Conservation (phyloP, 2,888 invertebrate genomes). For the Teleiodes luculella region DNA sequence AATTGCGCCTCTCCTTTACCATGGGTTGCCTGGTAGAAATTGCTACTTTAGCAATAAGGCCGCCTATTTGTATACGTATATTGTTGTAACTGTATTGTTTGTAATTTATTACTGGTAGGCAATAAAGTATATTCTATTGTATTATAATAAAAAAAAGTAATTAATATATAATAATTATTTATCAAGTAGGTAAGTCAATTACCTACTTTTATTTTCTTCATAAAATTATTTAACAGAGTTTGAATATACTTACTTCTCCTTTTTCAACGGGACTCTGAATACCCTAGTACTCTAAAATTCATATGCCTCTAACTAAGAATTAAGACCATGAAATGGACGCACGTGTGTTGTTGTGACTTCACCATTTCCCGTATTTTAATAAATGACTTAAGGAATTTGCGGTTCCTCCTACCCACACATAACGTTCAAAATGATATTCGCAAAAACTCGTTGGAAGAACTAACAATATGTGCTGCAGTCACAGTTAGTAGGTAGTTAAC, state of each 20-base stretch:
- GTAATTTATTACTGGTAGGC: too few relatives aligned
- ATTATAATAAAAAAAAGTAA: too few relatives aligned
- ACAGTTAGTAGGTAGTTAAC: constrained; percentile 10
- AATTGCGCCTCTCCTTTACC: too few relatives aligned
- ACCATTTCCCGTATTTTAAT: constrained; percentile 2
- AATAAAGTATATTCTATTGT: too few relatives aligned
- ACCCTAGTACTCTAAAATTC: not conserved
- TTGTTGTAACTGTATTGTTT: too few relatives aligned
- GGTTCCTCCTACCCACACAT: not conserved
- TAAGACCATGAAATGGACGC: not conserved
- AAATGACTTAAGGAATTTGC: not conserved
- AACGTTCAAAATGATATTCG: not conserved
- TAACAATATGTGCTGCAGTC: not conserved
- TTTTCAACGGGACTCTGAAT: not conserved
- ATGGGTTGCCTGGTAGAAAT: too few relatives aligned
- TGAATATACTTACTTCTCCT: not conserved
- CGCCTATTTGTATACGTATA: too few relatives aligned
- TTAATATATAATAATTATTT: too few relatives aligned
- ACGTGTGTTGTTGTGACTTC: not conserved
- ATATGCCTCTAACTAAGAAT: not conserved
- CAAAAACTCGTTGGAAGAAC: constrained; percentile 1
- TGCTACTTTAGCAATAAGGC: too few relatives aligned
- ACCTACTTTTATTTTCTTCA: too few relatives aligned
- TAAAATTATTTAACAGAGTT: too few relatives aligned
- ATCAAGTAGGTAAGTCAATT: too few relatives aligned